Percentiles rank a stretch among this genome's conserved stretches.
Conservation (phyloP, 1,140 invertebrate species). For the Pachyrhynchus sulphureomaculatus region DNA sequence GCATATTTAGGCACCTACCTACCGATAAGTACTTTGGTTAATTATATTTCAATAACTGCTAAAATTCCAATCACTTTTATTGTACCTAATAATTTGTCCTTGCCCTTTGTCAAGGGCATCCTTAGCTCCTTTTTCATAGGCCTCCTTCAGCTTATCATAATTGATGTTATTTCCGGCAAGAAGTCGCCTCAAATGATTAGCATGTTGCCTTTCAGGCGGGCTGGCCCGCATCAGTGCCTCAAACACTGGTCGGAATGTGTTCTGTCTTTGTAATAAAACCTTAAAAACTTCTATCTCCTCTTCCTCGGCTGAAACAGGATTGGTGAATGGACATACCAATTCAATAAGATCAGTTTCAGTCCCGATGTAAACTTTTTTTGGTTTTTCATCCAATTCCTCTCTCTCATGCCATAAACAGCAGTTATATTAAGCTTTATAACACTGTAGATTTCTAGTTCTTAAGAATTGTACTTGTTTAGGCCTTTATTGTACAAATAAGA, state of each 20-base stretch:
- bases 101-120: constrained; percentile 54
- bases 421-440: too few relatives aligned
- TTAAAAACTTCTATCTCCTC: constrained; percentile 64
- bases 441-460: too few relatives aligned
- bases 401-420: constrained; percentile 62
- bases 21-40: too few relatives aligned
- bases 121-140: constrained; percentile 57
- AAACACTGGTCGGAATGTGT: constrained; percentile 64
- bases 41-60: too few relatives aligned
- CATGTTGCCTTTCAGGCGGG: constrained; percentile 62
- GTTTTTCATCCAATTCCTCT: constrained; percentile 54
- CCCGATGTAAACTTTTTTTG: constrained; percentile 47
- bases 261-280: constrained; percentile 63
- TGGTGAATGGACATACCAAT: constrained; percentile 61
- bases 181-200: constrained; percentile 63
- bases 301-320: constrained; percentile 64
- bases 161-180: constrained; percentile 67
- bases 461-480: too few relatives aligned
- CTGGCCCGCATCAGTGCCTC: constrained; percentile 56
- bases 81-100: too few relatives aligned
- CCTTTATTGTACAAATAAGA: too few relatives aligned
- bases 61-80: too few relatives aligned
- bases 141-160: constrained; percentile 60
- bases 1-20: too few relatives aligned
- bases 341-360: constrained; percentile 56